Evolutionary conservation across 1,140 invertebrate genomes (phyloP).

Genomic region (Melitaea cinxia): DNA sequence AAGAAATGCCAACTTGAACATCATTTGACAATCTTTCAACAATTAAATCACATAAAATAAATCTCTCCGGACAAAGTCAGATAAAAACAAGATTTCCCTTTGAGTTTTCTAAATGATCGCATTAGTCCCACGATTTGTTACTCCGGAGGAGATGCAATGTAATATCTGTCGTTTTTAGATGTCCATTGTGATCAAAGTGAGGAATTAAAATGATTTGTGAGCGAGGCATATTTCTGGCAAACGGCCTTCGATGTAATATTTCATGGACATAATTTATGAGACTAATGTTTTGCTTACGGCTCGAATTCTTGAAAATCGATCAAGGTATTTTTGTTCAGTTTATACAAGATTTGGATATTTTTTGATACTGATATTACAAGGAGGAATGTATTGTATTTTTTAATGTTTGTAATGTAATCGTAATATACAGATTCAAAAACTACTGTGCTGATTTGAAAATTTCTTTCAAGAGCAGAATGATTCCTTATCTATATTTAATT

Average conservation of each 20-base stretch:
- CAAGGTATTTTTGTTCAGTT: too few species aligned
- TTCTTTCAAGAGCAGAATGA: too few species aligned
- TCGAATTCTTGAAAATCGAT: too few species aligned
- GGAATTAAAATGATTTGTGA: constrained; percentile 8
- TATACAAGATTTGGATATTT: too few species aligned
- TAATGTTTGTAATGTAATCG: too few species aligned
- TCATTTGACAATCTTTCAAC: neutral
- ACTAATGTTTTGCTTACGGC: too few species aligned
- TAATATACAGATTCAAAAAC: too few species aligned
- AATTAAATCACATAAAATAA: constrained; percentile 3
- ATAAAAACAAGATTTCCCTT: neutral
- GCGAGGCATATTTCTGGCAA: neutral
- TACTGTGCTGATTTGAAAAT: too few species aligned
- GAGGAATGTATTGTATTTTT: too few species aligned
- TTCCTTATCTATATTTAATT: too few species aligned
- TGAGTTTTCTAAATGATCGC: neutral
- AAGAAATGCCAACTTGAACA: neutral
- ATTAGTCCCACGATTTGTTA: neutral
- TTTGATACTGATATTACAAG: too few species aligned
- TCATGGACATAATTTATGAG: neutral
- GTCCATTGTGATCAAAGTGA: neutral
- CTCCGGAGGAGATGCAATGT: neutral
- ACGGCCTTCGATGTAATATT: neutral
- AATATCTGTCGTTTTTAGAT: neutral
- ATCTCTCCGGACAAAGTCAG: neutral